These are phyloP conservation scores for Calyptomena viridis DNA, from an alignment of 2,113 vertebrate genomes.

Conservation along the genomic window DNA sequence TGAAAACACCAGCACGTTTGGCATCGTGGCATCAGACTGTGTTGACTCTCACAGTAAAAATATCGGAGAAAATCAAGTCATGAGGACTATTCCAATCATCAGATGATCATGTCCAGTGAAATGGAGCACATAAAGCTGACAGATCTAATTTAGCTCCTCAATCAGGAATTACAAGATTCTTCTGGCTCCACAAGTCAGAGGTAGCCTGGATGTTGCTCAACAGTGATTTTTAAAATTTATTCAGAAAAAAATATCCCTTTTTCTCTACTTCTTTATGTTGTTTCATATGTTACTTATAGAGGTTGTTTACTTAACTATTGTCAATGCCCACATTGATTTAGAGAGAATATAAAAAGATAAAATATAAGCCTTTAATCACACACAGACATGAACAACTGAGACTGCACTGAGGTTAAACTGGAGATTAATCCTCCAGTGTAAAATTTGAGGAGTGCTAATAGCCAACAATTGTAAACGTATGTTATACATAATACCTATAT, in stretches of 20 bases:
- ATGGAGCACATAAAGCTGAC: background rate
- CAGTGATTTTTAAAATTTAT: background rate
- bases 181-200: background rate
- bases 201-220: background rate
- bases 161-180: background rate
- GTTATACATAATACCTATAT: background rate
- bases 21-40: background rate
- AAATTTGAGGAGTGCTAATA: background rate
- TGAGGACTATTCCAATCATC: background rate
- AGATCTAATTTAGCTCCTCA: background rate
- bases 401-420: background rate
- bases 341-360: background rate
- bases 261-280: background rate
- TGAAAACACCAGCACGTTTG: background rate
- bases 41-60: background rate
- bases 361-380: background rate
- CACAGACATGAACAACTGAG: background rate
- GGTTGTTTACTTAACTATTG: background rate
- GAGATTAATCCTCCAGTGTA: background rate
- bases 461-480: background rate
- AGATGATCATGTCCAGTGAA: background rate
- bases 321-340: background rate
- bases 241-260: background rate
- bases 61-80: background rate
- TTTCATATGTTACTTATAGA: background rate